Evolutionary conservation across 2,113 vertebrate genomes (phyloP), one percentile per base, ranked within the genome.

Genomic region (Dinomys branickii): DNA sequence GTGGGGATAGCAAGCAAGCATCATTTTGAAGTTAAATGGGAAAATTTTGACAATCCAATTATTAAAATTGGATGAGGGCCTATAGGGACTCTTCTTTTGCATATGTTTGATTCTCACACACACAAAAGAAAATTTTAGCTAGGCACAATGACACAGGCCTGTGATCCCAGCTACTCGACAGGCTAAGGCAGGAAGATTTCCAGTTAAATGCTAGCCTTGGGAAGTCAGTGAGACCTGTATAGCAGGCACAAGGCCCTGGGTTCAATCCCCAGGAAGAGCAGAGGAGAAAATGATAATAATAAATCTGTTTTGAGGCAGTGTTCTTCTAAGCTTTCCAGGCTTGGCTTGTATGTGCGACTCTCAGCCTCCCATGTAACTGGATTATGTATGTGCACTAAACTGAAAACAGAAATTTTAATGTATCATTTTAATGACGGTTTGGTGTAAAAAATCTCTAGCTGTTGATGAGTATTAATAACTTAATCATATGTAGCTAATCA

Each of bases 391-490:
- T 41, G 73, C 13, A 24, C 73, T 75, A 22, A 75, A 1, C 24
- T 47, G 58, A 47, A 91, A 87, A 94, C 35, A 54, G 10, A 88
- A 30, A 75, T 6, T 71, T 65, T 61, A 88, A 82, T 88, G 16
- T 52, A 96, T 59, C 58, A 94, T 93, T 95, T 95, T 90, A 96
- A 88, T 11, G 88, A 85, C 8, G 22, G 47, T 12, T 90, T 94
- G 58, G 63, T 71, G 50, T 47, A 24, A 94, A 96, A 96, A 93
- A 80, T 88, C 35, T 85, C 75, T 89, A 61, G 12, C 54, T 84
- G 9, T 89, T 86, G 41, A 13, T 95, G 5, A 67, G 10, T 69
- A 92, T 80, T 81, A 91, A 59, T 67, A 93, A 78, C 3, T 33
- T 83, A 89, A 44, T 87, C 50, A 33, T 22, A 94, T 14, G 77